A percentile compares a stretch with the other conserved stretches of the same genome.
These are phyloP conservation scores for Crossocerus cetratus DNA, from an alignment of 2,888 invertebrate species.

Conservation along the genomic window DNA sequence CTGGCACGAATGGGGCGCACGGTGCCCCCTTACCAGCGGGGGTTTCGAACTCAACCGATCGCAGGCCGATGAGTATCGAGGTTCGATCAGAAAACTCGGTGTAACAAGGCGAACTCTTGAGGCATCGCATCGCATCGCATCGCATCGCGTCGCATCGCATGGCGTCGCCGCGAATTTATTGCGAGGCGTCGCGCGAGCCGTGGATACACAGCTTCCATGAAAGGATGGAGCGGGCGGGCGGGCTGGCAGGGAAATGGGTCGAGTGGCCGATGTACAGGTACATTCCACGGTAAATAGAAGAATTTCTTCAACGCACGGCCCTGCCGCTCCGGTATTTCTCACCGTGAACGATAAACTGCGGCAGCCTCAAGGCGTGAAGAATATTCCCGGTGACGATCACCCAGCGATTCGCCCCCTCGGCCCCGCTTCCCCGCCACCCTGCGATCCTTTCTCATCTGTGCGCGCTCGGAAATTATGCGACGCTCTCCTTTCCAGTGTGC, in stretches of 20 bases:
- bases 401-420: no score
- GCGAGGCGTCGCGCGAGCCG: constrained; percentile 18
- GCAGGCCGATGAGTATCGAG: neutral
- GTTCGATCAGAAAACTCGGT: constrained; percentile 22
- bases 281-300: constrained; percentile 27
- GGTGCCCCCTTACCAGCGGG: constrained; percentile 19
- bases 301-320: constrained; percentile 20
- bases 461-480: no score
- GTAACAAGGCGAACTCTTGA: constrained; percentile 31
- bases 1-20: neutral
- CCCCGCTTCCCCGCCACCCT: no score
- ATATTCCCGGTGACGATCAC: no score
- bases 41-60: constrained; percentile 26
- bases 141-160: constrained; percentile 15
- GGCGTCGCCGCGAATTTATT: constrained; percentile 38
- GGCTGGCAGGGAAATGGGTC: constrained; percentile 21
- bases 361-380: neutral
- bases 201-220: constrained; percentile 21
- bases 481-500: no score
- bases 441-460: no score
- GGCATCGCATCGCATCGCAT: constrained; percentile 18
- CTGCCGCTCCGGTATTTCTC: constrained; percentile 18
- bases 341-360: neutral
- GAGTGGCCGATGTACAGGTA: constrained; percentile 18
- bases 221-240: constrained; percentile 17